Evolutionary conservation across 2,888 invertebrate genomes (phyloP), one percentile per base, ranked within the genome.

Genomic region (Tipula helvola): DNA sequence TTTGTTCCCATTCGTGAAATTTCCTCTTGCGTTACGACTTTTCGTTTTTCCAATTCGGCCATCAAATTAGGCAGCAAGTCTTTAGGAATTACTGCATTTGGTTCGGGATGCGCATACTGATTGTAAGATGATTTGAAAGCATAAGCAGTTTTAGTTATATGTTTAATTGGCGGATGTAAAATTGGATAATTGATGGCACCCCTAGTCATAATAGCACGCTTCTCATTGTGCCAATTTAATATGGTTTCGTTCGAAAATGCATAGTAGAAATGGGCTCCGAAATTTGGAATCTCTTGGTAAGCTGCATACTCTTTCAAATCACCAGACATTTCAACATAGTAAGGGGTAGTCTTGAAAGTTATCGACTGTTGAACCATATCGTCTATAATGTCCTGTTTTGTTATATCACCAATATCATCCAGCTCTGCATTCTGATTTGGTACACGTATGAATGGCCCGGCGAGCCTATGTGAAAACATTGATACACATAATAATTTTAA

Each of bases 261-360:
- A 39, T 84, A 84, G 39, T 39, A 84, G 16, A 84, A 84, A 41
- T 84, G 84, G 5, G 84, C 36, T 3, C 84, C 84, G 39, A 84
- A 84, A 39, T 84, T 39, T 2, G 84, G 84, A n/a, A 84, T 84
- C 39, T 84, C 84, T 13, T 84, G 84, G 5, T 84, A 84, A 2
- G 84, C 84, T 3, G 16, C 84, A 39, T 84, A 84, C 28, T 84
- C 84, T 84, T 84, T 84, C 39, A 84, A 39, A 39, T 84, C 84
- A 13, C 84, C 84, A 2, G 84, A 84, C 5, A 84, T 10, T 84
- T 84, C 84, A 7, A 41, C 36, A n/a, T 39, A 84, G 10, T 84
- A 84, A 16, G 84, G 84, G 3, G 28, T 10, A 5, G 71, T 71
- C 3, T 2, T 0, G 28, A 71, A 28, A 28, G 4, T 3, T n/a